Evolutionary conservation across 2,888 invertebrate genomes (phyloP).

Genomic region (Sympetrum striolatum): DNA sequence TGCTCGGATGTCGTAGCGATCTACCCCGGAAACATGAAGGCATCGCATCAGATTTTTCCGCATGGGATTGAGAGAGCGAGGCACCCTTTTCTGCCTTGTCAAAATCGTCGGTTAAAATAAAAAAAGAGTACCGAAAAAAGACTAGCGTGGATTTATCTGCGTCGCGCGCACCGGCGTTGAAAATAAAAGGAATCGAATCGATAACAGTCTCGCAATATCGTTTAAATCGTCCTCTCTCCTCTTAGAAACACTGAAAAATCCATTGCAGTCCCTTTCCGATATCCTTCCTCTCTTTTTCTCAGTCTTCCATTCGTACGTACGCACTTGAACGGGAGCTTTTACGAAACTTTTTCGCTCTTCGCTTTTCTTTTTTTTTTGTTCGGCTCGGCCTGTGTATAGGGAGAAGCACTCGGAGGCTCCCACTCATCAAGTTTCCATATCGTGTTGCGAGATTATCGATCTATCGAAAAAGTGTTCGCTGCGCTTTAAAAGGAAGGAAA

Average conservation of each 20-base stretch:
- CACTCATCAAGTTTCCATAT: conserved; percentile 41
- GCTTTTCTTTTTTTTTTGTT: neutral
- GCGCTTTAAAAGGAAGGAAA: neutral
- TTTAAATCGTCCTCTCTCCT: neutral
- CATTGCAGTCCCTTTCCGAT: neutral
- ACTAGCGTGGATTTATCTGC: conserved; percentile 2
- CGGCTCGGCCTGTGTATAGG: neutral
- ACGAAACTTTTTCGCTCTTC: conserved; percentile 23
- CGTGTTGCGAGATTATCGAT: conserved; percentile 43
- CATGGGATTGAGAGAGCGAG: neutral
- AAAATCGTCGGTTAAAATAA: neutral
- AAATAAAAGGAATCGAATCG: neutral
- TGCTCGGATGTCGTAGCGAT: neutral
- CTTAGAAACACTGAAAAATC: conserved; percentile 29
- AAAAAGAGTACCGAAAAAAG: neutral
- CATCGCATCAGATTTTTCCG: neutral
- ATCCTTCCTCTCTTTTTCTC: neutral
- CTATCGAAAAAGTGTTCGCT: conserved; percentile 27
- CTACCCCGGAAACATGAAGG: neutral
- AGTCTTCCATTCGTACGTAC: neutral
- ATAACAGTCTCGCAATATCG: conserved; percentile 12
- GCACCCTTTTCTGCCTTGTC: neutral
- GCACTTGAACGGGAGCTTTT: conserved; percentile 37
- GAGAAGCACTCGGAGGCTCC: neutral
- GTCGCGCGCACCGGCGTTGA: neutral